Evolutionary conservation across 2,113 vertebrate species (phyloP).

Genomic region (Xiphias gladius): DNA sequence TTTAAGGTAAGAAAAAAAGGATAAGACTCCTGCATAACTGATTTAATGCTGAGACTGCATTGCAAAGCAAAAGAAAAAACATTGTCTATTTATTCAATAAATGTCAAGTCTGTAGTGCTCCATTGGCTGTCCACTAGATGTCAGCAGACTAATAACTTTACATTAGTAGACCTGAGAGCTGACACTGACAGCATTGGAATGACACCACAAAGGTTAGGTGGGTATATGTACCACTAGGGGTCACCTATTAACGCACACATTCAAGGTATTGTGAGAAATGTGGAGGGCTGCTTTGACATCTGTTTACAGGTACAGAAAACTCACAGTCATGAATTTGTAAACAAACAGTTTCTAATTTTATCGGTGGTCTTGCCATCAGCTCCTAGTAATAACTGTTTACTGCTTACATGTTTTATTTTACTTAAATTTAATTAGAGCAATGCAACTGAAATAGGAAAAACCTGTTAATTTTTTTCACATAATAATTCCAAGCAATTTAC

Average conservation of each 20-base stretch:
- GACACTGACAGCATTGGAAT: slow-evolving; percentile 3
- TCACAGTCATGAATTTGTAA: not conserved
- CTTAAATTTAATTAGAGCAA: not conserved
- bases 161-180: not conserved
- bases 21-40: not conserved
- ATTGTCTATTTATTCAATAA: not conserved
- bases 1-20: not conserved
- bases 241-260: slow-evolving; percentile 15
- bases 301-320: not conserved
- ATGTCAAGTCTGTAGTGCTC: not conserved
- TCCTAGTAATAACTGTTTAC: not conserved
- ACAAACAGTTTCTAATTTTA: not conserved
- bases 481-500: too few relatives aligned
- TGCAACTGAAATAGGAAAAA: not conserved
- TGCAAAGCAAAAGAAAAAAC: not conserved
- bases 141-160: slow-evolving; percentile 56
- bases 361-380: not conserved
- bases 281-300: not conserved
- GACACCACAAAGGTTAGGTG: slow-evolving; percentile 38
- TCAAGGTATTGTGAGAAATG: not conserved
- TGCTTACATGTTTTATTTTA: not conserved
- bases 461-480: not conserved
- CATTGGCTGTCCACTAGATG: slow-evolving; percentile 70
- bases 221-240: slow-evolving; percentile 1
- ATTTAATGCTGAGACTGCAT: not conserved